Evolutionary conservation across 2,797 vertebrate genomes (phyloP), one percentile per base, ranked within the genome.

Genomic region (Corythornis leucogaster): DNA sequence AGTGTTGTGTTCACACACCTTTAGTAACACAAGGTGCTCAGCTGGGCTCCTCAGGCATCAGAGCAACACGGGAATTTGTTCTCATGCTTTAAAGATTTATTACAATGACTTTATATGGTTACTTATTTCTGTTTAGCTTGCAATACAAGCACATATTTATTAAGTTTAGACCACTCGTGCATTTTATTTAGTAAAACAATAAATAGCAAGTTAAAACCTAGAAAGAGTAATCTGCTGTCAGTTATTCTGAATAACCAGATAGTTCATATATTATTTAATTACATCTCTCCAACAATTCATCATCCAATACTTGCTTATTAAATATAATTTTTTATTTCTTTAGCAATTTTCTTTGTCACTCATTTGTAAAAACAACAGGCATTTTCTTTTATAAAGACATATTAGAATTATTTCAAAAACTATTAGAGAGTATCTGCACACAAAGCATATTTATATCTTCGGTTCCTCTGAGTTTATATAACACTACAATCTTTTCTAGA

Each of bases 191-290:
- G n/a, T 55, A 57, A 64, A 62, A 66, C 28, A 76, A 76, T 51
- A 92, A 87, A 78, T 11, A 82, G 53, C 51, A 85, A 91, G 35
- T 31, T 33, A 92, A 89, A 81, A 82, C 42, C 63, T 87, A 59
- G 73, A 95, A 78, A 88, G 85, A 93, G 45, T 73, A 66, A 91
- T 84, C 38, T 68, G 43, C 69, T 89, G 50, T 66, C 93, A 92
- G 87, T 68, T 90, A 54, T 67, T 92, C 42, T 69, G 86, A 93
- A 53, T n/a, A 95, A 85, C 30, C 19, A 55, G 38, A 40, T 40
- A 40, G 38, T 63, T 90, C 71, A 84, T 90, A n/a, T 46, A 80
- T 94, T 92, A 90, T 92, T 92, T 85, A 94, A 73, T 55, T 80
- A 62, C 16, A 50, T 79, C 42, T 78, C 62, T 89, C 70, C 20